A percentile compares a stretch with the other conserved stretches of the same genome.
These are phyloP conservation scores for Calephelis virginiensis DNA, from an alignment of 1,140 invertebrate genomes.

Conservation along the genomic window DNA sequence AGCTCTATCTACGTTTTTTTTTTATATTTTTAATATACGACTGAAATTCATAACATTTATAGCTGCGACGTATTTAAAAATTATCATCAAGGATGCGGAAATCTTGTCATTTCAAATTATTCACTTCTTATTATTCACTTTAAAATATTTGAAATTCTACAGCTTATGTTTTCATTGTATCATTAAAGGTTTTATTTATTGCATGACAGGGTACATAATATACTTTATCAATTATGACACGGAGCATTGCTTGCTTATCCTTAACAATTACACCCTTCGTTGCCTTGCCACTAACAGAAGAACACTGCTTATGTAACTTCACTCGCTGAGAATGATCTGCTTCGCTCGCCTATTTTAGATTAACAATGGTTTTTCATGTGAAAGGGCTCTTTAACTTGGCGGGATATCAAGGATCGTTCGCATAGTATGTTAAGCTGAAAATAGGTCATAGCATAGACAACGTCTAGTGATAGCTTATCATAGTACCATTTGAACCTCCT, in stretches of 20 bases:
- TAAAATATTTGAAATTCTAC: neutral
- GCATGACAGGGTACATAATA: slow-evolving; percentile 33
- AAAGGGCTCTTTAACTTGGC: slow-evolving; percentile 42
- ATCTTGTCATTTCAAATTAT: too few relatives aligned
- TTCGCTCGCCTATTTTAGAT: slow-evolving; percentile 58
- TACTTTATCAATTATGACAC: slow-evolving; percentile 30
- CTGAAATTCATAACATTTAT: too few relatives aligned
- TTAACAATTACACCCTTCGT: slow-evolving; percentile 58
- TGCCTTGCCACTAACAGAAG: slow-evolving; percentile 76
- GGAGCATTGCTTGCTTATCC: slow-evolving; percentile 61
- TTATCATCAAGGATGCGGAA: too few relatives aligned
- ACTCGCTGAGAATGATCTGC: slow-evolving; percentile 75
- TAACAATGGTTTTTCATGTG: slow-evolving; percentile 25
- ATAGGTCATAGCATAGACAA: slow-evolving; percentile 14
- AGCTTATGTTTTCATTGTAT: neutral
- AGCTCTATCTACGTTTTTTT: too few relatives aligned
- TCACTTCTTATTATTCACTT: neutral
- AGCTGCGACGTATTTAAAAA: too few relatives aligned
- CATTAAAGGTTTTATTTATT: slow-evolving; percentile 27
- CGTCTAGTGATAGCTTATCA: slow-evolving; percentile 39
- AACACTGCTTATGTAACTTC: slow-evolving; percentile 72
- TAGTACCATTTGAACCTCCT: slow-evolving; percentile 51
- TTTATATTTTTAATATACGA: too few relatives aligned
- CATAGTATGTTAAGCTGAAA: slow-evolving; percentile 23
- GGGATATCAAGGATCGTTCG: slow-evolving; percentile 40